phyloP scores from a whole-genome alignment of 2,113 vertebrate species.

The Otus sunia region DNA sequence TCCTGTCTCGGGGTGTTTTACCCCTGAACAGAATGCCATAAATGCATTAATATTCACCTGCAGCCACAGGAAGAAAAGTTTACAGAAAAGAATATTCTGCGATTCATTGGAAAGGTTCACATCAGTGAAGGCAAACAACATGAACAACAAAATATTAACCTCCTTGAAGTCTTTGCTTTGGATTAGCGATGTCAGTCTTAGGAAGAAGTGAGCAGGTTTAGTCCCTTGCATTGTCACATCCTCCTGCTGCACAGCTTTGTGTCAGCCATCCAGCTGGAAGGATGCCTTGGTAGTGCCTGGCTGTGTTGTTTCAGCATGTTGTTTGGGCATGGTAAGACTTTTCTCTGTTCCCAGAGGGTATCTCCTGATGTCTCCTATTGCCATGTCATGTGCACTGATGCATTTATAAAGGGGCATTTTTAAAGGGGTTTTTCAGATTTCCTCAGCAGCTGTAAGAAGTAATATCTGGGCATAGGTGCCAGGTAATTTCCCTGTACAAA shows the following conservation, averaged over 20 bases:
- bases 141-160: not conserved
- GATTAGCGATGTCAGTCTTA: not conserved
- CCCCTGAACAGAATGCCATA: not conserved
- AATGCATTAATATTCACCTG: not conserved
- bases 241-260: not conserved
- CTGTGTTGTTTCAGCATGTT: not conserved
- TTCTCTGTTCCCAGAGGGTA: not conserved
- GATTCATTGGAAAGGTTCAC: not conserved
- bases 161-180: not conserved
- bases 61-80: not conserved
- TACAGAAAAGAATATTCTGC: not conserved
- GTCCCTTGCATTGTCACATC: not conserved
- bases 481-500: not conserved
- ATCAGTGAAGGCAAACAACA: not conserved
- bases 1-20: not conserved
- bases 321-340: not conserved
- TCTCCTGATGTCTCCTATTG: not conserved
- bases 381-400: fast-evolving
- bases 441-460: not conserved
- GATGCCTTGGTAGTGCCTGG: not conserved
- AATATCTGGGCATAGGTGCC: not conserved
- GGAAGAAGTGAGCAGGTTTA: not conserved
- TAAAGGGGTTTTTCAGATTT: not conserved
- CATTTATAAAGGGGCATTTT: not conserved
- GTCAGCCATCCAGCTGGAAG: not conserved